These are phyloP conservation scores for Acridotheres tristis DNA, from an alignment of 2,797 vertebrate genomes.

Conservation along the genomic window DNA sequence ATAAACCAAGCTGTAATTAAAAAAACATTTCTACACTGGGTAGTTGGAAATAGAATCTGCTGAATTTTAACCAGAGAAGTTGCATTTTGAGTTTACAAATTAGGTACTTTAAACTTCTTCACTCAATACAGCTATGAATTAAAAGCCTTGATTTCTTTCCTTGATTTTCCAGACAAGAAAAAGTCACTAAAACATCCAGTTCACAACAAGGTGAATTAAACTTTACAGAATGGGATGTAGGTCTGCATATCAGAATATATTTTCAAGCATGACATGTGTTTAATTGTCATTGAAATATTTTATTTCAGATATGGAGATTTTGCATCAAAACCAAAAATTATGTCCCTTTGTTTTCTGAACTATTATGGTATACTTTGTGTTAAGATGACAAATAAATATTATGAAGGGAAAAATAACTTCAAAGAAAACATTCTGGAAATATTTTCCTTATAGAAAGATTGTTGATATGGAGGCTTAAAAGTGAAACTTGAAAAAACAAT, in stretches of 20 bases:
- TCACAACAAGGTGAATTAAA: background rate
- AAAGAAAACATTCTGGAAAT: background rate
- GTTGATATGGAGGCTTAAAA: background rate
- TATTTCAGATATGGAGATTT: background rate
- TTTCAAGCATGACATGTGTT: background rate
- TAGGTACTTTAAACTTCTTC: background rate
- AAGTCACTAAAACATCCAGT: background rate
- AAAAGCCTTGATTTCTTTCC: background rate
- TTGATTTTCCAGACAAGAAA: background rate
- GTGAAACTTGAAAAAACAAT: background rate
- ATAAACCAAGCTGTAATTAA: conserved; percentile 46
- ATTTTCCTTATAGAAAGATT: background rate
- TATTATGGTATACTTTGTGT: background rate
- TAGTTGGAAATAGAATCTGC: background rate
- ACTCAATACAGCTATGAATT: background rate
- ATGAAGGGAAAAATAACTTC: background rate
- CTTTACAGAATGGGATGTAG: background rate
- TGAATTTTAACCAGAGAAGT: conserved; percentile 7
- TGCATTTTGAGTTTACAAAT: conserved; percentile 7
- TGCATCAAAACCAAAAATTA: background rate
- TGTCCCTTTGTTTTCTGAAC: background rate
- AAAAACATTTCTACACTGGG: background rate
- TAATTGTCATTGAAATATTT: background rate
- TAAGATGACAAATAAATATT: background rate
- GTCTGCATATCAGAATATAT: background rate